These are phyloP conservation scores for Xenopus borealis DNA, from an alignment of 2,113 vertebrate species.

Conservation along the genomic window DNA sequence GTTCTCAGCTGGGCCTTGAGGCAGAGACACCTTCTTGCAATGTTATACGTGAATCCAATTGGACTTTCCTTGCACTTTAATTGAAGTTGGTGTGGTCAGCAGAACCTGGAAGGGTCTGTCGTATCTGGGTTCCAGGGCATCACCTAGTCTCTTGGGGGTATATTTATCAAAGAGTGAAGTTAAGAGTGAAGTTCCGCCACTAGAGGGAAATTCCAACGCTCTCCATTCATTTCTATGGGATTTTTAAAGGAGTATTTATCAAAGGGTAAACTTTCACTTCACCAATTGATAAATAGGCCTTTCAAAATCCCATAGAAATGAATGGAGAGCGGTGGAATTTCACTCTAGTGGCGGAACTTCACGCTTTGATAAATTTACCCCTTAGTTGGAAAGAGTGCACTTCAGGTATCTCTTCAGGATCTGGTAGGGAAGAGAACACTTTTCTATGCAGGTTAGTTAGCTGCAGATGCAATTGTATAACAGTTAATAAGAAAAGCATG, in stretches of 20 bases:
- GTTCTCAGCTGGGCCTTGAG: too few relatives aligned
- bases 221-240: too few relatives aligned
- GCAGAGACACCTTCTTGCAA: neutral
- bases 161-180: too few relatives aligned
- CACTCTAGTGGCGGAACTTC: too few relatives aligned
- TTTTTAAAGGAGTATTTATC: too few relatives aligned
- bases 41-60: slow-evolving; percentile 7
- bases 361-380: too few relatives aligned
- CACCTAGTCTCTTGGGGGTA: slow-evolving; percentile 12
- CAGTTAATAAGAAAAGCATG: neutral
- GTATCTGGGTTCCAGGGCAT: neutral
- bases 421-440: slow-evolving; percentile 6
- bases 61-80: neutral
- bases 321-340: too few relatives aligned
- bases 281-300: too few relatives aligned
- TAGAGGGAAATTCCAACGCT: too few relatives aligned
- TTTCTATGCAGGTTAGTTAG: slow-evolving; percentile 8
- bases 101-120: neutral
- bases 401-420: neutral
- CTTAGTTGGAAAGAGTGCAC: neutral
- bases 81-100: neutral
- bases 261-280: too few relatives aligned
- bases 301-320: too few relatives aligned
- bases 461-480: neutral
- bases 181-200: too few relatives aligned